phyloP scores from a whole-genome alignment of 2,113 vertebrate genomes.

The Zapus hudsonius region DNA sequence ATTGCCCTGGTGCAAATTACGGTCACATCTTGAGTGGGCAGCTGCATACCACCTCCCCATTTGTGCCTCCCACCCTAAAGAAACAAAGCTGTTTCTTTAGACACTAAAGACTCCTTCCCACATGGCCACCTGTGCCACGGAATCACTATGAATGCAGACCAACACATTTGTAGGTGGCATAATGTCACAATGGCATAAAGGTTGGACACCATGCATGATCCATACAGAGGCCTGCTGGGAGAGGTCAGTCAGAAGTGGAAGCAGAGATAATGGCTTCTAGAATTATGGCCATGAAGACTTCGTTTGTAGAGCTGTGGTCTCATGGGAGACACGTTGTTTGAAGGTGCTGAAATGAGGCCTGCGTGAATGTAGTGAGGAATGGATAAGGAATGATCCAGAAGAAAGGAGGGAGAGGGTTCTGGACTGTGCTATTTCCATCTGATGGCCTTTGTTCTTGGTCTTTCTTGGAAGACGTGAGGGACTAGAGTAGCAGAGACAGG shows the following conservation, averaged over 20 bases:
- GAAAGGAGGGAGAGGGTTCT: not conserved
- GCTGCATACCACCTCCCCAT: conserved; percentile 36
- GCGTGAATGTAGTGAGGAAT: not conserved
- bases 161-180: too few relatives aligned
- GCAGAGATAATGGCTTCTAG: not conserved
- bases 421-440: not conserved
- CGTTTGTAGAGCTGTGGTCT: not conserved
- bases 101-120: too few relatives aligned
- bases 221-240: not conserved
- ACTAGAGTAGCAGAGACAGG: not conserved
- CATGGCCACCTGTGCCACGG: too few relatives aligned
- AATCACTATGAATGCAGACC: too few relatives aligned
- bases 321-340: not conserved
- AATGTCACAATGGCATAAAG: too few relatives aligned
- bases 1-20: not conserved
- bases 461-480: not conserved
- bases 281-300: conserved; percentile 7
- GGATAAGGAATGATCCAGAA: not conserved
- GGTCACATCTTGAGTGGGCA: not conserved
- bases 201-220: too few relatives aligned
- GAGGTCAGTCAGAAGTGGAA: not conserved
- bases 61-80: not conserved
- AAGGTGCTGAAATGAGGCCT: not conserved
- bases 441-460: not conserved
- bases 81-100: not conserved